phyloP scores from a whole-genome alignment of 2,888 invertebrate species.

The Heliconius sara region DNA sequence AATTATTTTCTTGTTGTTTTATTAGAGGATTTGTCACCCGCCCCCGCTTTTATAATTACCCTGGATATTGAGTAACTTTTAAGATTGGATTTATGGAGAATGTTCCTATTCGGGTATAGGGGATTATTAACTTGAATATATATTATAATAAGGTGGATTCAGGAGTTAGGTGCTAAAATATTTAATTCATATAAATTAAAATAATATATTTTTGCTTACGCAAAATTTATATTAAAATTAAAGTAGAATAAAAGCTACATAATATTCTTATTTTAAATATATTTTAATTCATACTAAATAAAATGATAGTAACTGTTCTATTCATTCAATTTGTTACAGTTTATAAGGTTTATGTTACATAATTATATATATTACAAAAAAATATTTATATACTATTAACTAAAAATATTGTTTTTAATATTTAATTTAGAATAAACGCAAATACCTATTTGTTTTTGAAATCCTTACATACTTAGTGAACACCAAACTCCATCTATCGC shows the following conservation, averaged over 20 bases:
- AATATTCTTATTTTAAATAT: neutral
- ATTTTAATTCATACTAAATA: neutral
- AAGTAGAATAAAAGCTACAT: neutral
- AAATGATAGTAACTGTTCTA: neutral
- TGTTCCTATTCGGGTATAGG: conserved; percentile 61
- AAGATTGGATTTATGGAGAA: conserved; percentile 71
- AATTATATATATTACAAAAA: neutral
- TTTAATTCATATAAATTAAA: neutral
- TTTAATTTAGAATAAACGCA: neutral
- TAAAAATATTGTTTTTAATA: neutral
- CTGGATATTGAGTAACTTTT: conserved; percentile 79
- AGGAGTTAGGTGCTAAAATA: conserved; percentile 33
- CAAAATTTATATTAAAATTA: neutral
- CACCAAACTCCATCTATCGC: neutral
- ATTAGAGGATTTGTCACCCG: conserved; percentile 83
- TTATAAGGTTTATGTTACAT: neutral
- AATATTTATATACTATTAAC: neutral
- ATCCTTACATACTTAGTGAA: neutral
- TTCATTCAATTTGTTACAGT: neutral
- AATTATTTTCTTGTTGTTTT: conserved; percentile 85
- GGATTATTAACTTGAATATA: conserved; percentile 64
- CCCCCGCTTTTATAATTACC: conserved; percentile 81
- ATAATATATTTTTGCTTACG: too few relatives aligned
- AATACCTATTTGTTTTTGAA: neutral
- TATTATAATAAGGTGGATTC: conserved; percentile 61